Base-by-base conservation (phyloP, 1,140 invertebrate genomes). In the Pectinophora gossypiella region DNA sequence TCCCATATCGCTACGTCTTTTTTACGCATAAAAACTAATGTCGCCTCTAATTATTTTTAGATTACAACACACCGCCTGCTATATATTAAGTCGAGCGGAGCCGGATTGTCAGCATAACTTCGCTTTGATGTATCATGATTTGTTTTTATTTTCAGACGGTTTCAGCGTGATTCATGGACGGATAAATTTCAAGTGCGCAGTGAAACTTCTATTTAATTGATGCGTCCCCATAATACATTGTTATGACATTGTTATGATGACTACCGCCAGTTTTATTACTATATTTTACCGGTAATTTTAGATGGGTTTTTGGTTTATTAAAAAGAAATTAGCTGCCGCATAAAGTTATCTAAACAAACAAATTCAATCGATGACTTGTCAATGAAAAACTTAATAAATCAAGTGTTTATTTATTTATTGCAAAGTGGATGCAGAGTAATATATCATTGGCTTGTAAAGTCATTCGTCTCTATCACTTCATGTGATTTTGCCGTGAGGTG, bases 11-110 rank as follows among this genome's bases (percentile, higher is more conserved):
- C 62, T 68, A 68, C 69, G 62, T 80, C 76, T 85, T 86, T 85
- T 86, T 84, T 85, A 84, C 69, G 70, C 75, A 76, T 79, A 86
- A 86, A 86, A 84, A 86, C 80, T 76, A 83, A 84, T 83, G 79
- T 78, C 83, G 64, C 68, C 72, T 77, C 76, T 86, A 84, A 86
- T 86, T 86, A 86, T 86, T 86, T 86, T 84, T 86, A 84, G 83
- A 86, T 83, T 78, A 80, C 72, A 85, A 81, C 79, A 77, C 66
- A 76, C 78, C 80, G 82, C 69, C 68, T 67, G 78, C 74, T 72
- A 81, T 85, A 85, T 84, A 81, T 84, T 82, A 82, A 75, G 77
- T 66, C 68, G 71, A 67, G 68, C 69, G 68, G 57, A 72, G 74
- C 76, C 73, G 80, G 75, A 85, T 85, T 78, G 82, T 85, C 82